These are phyloP conservation scores for Aythya baeri DNA, from an alignment of 2,113 vertebrate genomes.

Conservation along the genomic window DNA sequence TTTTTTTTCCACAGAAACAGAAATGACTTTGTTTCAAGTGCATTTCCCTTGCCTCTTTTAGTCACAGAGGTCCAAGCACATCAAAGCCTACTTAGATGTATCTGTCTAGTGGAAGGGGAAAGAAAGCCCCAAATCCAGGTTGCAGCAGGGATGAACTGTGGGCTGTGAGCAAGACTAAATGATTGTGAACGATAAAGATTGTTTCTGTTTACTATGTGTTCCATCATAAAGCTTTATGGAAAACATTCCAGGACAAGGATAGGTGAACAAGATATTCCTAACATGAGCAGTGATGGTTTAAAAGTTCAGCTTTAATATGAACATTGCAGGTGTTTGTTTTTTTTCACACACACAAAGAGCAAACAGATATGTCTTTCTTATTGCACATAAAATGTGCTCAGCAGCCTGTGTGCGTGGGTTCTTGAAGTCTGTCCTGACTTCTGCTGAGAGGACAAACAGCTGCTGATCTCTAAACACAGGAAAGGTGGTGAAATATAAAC, in stretches of 20 bases:
- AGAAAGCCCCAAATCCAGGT: background rate
- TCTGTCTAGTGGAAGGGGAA: background rate
- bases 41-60: background rate
- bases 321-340: background rate
- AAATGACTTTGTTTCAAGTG: background rate
- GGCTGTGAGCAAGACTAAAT: background rate
- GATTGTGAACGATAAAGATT: background rate
- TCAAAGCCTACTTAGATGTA: background rate
- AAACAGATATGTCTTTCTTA: background rate
- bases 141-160: background rate
- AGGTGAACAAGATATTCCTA: slow-evolving; percentile 25
- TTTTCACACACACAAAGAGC: background rate
- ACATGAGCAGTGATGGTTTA: slow-evolving; percentile 32
- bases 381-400: background rate
- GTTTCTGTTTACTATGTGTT: slow-evolving; percentile 64
- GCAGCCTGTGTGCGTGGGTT: background rate
- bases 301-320: slow-evolving; percentile 54
- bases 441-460: background rate
- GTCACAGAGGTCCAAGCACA: background rate
- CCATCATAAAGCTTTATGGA: slow-evolving; percentile 60
- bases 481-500: background rate
- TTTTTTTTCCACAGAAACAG: background rate
- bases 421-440: background rate
- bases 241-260: slow-evolving; percentile 46
- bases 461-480: background rate